phyloP scores from a whole-genome alignment of 2,113 vertebrate species.

The Indicator indicator region DNA sequence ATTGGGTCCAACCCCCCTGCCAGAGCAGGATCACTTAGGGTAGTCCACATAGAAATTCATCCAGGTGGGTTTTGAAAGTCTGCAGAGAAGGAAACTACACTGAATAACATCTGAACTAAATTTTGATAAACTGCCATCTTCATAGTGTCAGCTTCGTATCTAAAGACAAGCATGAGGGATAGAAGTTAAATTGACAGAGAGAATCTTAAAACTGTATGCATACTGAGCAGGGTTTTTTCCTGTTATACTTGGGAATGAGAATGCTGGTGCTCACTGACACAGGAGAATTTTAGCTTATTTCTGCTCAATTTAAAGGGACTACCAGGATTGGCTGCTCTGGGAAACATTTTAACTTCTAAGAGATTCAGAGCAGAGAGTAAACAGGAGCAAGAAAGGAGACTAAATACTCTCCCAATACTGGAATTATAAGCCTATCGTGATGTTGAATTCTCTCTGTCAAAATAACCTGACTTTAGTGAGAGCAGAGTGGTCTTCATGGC shows the following conservation, averaged over 20 bases:
- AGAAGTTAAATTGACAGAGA: not conserved
- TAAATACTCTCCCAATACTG: not conserved
- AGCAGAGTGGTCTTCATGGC: not conserved
- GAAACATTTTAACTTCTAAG: not conserved
- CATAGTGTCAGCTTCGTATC: not conserved
- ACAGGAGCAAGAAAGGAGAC: not conserved
- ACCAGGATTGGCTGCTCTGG: not conserved
- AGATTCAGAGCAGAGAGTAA: not conserved
- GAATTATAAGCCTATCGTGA: not conserved
- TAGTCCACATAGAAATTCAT: too few species aligned
- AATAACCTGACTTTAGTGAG: not conserved
- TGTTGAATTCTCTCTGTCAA: not conserved
- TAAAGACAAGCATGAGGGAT: not conserved
- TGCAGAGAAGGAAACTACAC: too few species aligned
- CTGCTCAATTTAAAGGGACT: not conserved
- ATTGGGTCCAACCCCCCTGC: too few species aligned
- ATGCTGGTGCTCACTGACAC: not conserved
- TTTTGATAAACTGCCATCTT: not conserved
- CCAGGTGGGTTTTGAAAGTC: too few species aligned
- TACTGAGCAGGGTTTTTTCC: not conserved
- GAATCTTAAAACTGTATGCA: not conserved
- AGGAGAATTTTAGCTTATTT: not conserved
- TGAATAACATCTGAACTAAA: not conserved
- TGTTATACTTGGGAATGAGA: not conserved
- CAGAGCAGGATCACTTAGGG: too few species aligned